Evolutionary conservation across 2,797 vertebrate species (phyloP), one percentile per base, ranked within the genome.

Genomic region (Tokudaia muenninki): DNA sequence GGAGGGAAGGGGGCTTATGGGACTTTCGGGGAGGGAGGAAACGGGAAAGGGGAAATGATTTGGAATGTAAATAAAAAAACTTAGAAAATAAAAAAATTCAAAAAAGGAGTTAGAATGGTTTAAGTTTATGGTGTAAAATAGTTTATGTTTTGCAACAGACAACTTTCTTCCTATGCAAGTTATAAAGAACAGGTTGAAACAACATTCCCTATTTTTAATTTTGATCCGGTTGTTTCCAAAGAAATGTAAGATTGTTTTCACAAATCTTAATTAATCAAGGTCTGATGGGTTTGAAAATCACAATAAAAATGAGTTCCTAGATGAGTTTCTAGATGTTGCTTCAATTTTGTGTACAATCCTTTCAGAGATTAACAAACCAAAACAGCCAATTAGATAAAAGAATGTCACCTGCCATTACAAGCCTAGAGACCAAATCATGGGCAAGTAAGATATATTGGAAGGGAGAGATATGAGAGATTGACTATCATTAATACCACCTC

Each of bases 281-380:
- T 92, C 52, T 94, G 72, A 82, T 94, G 44, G 70, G 41, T 95
- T 95, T 88, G 72, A 88, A 96, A 97, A 84, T 94, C 37, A 75
- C 13, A 74, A 89, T 92, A 92, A 80, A 59, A 96, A 84, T 72
- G 34, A 83, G 87, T 91, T 83, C n/a, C 26, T 94, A 77, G 31
- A 55, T 91, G 52, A 52, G 12, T 52, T 52, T 52, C 52, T 52
- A 52, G 52, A 52, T 61, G 41, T 34, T 90, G 31, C 16, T 94
- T 29, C n/a, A n/a, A 89, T 96, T 94, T 55, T 96, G 44, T 55
- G 61, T 4, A 77, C 87, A 78, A 74, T 90, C 47, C 86, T 74
- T 11, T 72, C 16, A 7, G 44, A 10, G 75, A 77, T 26, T 67
- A 79, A 22, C 65, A 83, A 22, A 79, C 37, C 59, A 83, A 83